These are phyloP conservation scores for Mythimna loreyi DNA, from an alignment of 2,888 invertebrate species.

Conservation along the genomic window DNA sequence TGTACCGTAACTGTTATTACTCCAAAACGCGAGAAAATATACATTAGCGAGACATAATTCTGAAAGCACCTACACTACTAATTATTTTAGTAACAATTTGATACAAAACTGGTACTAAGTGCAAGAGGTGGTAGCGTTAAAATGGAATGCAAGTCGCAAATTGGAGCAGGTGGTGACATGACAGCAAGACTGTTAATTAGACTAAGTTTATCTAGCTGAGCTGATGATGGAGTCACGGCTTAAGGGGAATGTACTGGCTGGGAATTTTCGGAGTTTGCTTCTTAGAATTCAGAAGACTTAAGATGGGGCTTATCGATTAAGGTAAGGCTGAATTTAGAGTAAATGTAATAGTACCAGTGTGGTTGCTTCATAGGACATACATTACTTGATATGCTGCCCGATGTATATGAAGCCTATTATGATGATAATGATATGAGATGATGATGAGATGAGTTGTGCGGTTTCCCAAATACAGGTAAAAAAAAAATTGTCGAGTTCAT, in stretches of 20 bases:
- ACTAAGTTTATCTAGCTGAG: conserved; percentile 80
- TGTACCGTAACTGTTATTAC: conserved; percentile 51
- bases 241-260: conserved; percentile 6
- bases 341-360: too few species aligned
- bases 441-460: too few species aligned
- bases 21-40: conserved; percentile 55
- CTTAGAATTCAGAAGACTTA: neutral
- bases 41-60: conserved; percentile 56
- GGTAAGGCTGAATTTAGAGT: too few species aligned
- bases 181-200: conserved; percentile 82
- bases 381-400: too few species aligned
- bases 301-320: neutral
- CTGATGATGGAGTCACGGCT: conserved; percentile 59
- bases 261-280: conserved; percentile 2
- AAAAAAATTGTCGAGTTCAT: too few species aligned
- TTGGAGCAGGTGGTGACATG: conserved; percentile 76
- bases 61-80: conserved; percentile 54
- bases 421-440: too few species aligned
- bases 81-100: conserved; percentile 60
- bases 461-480: too few species aligned
- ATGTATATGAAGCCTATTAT: too few species aligned
- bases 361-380: too few species aligned
- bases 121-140: conserved; percentile 50
- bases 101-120: conserved; percentile 66
- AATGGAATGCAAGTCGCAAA: conserved; percentile 58